Percentiles rank a stretch among this genome's conserved stretches.
phyloP scores from a whole-genome alignment of 2,888 invertebrate species.

The Nematopogon swammerdamellus region DNA sequence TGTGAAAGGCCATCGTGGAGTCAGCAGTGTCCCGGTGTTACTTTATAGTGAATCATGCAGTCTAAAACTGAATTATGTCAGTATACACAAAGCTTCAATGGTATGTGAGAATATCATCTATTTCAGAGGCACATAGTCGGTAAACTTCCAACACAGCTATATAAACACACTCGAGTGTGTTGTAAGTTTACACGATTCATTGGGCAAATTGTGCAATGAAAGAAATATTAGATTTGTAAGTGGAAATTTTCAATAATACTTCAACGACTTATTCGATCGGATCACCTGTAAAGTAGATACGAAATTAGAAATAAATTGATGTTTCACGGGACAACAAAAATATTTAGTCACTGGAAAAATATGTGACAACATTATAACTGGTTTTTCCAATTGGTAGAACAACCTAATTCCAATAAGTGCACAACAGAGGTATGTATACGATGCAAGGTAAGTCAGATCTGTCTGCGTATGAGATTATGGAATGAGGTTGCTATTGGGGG shows the following conservation, averaged over 20 bases:
- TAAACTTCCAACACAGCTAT: neutral
- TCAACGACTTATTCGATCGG: conserved; percentile 17
- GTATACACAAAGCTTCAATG: neutral
- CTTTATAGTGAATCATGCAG: neutral
- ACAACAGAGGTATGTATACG: too few relatives aligned
- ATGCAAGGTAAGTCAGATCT: too few relatives aligned
- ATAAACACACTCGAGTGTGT: neutral
- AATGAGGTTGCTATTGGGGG: neutral
- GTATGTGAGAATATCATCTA: neutral
- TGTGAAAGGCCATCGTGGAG: neutral
- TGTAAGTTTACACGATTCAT: neutral
- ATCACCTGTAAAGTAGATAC: conserved; percentile 55
- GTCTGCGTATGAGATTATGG: too few relatives aligned
- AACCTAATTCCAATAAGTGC: neutral
- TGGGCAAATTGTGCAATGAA: neutral
- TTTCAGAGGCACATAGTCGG: neutral
- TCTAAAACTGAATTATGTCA: neutral
- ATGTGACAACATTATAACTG: too few relatives aligned
- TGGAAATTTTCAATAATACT: conserved; percentile 5
- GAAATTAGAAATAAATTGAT: conserved; percentile 37
- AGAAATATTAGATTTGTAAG: neutral
- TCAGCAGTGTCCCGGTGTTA: neutral
- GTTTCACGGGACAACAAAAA: neutral
- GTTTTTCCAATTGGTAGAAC: neutral
- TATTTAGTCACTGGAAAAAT: neutral